Evolutionary conservation across 2,113 vertebrate species (phyloP).

Genomic region (Sander vitreus): DNA sequence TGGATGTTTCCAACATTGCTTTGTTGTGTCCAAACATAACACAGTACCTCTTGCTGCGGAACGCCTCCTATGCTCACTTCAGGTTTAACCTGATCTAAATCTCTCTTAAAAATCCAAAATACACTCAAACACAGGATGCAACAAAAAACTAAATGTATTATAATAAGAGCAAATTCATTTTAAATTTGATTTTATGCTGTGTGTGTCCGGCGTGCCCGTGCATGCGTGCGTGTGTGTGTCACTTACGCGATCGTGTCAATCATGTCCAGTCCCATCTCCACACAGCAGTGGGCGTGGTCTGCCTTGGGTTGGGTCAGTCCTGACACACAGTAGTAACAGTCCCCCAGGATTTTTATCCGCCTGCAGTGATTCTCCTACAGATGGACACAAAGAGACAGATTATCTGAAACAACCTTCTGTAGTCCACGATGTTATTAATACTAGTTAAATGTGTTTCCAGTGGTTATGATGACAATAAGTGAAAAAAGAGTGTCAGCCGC

Average conservation of each 20-base stretch:
- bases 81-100: not conserved
- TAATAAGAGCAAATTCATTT: not conserved
- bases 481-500: no score
- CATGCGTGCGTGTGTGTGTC: not conserved
- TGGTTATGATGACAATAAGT: not conserved
- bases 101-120: not conserved
- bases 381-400: slow-evolving; percentile 15
- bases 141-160: not conserved
- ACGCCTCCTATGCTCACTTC: not conserved
- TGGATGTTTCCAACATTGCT: not conserved
- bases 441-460: not conserved
- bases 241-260: slow-evolving; percentile 88
- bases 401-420: not conserved
- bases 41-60: not conserved
- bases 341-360: slow-evolving; percentile 97
- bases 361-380: slow-evolving; percentile 91
- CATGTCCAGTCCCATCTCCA: slow-evolving; percentile 88
- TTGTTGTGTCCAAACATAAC: not conserved
- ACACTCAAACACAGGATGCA: not conserved
- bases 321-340: slow-evolving; percentile 98
- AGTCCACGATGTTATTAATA: not conserved
- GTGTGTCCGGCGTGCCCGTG: not conserved
- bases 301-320: slow-evolving; percentile 97
- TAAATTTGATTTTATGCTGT: not conserved
- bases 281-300: slow-evolving; percentile 93